Evolutionary conservation across 2,888 invertebrate species (phyloP).

Genomic region (Conus canariensis): DNA sequence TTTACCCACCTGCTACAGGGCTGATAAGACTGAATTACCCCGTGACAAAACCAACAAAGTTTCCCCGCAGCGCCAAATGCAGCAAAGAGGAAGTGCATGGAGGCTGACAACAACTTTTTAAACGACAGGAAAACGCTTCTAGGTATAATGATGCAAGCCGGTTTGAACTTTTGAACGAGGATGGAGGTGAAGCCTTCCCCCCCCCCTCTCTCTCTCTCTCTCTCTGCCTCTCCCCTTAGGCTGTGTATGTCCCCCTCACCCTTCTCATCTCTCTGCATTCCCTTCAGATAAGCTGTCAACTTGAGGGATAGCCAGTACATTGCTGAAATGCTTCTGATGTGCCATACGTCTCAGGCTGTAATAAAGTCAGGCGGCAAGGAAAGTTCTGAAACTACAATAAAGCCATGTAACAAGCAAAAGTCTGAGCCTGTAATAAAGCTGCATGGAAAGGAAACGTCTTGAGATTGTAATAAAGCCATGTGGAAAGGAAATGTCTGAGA

Average conservation of each 20-base stretch:
- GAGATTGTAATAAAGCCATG: too few relatives aligned
- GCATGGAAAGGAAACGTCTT: too few relatives aligned
- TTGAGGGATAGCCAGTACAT: neutral
- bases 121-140: neutral
- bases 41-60: neutral
- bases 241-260: neutral
- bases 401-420: neutral
- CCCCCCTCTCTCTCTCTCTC: neutral
- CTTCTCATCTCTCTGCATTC: neutral
- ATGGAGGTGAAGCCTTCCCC: neutral
- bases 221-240: neutral
- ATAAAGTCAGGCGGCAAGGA: too few relatives aligned
- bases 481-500: too few relatives aligned
- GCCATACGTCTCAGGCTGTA: neutral
- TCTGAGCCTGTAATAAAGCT: too few relatives aligned
- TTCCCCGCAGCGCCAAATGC: neutral
- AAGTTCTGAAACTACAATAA: neutral
- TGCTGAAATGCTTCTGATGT: conserved; percentile 8
- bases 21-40: too few relatives aligned
- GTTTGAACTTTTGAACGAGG: neutral
- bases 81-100: neutral
- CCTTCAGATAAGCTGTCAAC: neutral
- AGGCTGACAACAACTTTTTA: neutral
- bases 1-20: too few relatives aligned
- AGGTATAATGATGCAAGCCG: neutral